Percentiles rank a stretch among this genome's conserved stretches.
These are phyloP conservation scores for Falco columbarius DNA, from an alignment of 2,797 vertebrate species.

Conservation along the genomic window DNA sequence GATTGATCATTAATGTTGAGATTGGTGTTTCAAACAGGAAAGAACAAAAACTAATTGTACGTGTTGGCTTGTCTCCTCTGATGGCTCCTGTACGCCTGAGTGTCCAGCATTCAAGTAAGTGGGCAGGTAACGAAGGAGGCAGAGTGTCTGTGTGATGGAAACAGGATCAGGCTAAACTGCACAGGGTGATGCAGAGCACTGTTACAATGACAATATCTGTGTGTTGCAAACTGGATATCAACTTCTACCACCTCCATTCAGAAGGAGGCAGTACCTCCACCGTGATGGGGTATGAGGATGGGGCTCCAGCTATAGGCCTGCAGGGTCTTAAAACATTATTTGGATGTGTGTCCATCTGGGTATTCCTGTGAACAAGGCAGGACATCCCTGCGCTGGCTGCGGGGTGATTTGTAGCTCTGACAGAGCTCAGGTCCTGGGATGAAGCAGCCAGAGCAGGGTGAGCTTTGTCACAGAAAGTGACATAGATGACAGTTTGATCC, in stretches of 20 bases:
- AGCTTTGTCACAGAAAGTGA: not conserved
- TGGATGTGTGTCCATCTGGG: not conserved
- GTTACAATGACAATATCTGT: fast-evolving
- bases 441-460: not conserved
- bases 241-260: not conserved
- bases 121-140: not conserved
- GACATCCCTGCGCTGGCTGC: not conserved
- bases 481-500: not conserved
- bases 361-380: not conserved
- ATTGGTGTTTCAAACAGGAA: not conserved
- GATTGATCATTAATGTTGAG: not conserved
- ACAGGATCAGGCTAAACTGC: not conserved
- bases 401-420: not conserved
- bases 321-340: not conserved
- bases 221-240: not conserved
- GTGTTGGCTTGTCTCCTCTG: not conserved
- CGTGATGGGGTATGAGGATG: fast-evolving
- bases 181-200: not conserved
- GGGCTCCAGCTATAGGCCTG: not conserved
- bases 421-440: not conserved
- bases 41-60: not conserved
- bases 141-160: not conserved
- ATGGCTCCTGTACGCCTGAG: not conserved
- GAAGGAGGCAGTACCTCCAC: not conserved
- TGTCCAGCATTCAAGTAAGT: not conserved